Conservation (phyloP, 2,113 vertebrate genomes). For the Callithrix jacchus region DNA sequence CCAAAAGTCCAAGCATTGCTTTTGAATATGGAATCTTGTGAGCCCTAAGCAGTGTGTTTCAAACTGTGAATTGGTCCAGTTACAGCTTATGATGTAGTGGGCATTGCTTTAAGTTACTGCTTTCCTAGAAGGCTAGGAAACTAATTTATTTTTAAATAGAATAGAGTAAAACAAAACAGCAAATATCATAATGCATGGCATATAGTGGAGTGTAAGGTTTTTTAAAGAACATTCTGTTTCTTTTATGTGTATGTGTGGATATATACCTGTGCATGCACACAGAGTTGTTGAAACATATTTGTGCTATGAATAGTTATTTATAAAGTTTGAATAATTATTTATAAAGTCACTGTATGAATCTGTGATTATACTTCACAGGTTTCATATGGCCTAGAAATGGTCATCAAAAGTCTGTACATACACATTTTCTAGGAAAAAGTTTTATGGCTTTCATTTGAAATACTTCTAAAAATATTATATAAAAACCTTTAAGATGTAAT, state of each 20-base stretch:
- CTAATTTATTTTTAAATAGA: not conserved
- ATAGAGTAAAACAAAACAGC: not conserved
- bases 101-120: not conserved
- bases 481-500: not conserved
- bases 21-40: not conserved
- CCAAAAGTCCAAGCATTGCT: not conserved
- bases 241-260: not conserved
- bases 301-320: not conserved
- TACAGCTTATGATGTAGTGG: not conserved
- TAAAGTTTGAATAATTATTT: not conserved
- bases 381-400: not conserved
- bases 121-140: not conserved
- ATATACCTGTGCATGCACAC: not conserved
- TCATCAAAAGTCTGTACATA: not conserved
- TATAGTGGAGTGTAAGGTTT: not conserved
- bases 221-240: not conserved
- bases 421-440: not conserved
- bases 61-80: constrained; percentile 37
- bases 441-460: not conserved
- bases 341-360: not conserved
- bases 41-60: not conserved
- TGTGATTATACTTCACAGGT: not conserved
- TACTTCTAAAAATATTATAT: not conserved
- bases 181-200: not conserved
- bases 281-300: not conserved